Percentiles rank a stretch among this genome's conserved stretches.
phyloP scores from a whole-genome alignment of 2,113 vertebrate genomes.

The Sclerurus mexicanus region DNA sequence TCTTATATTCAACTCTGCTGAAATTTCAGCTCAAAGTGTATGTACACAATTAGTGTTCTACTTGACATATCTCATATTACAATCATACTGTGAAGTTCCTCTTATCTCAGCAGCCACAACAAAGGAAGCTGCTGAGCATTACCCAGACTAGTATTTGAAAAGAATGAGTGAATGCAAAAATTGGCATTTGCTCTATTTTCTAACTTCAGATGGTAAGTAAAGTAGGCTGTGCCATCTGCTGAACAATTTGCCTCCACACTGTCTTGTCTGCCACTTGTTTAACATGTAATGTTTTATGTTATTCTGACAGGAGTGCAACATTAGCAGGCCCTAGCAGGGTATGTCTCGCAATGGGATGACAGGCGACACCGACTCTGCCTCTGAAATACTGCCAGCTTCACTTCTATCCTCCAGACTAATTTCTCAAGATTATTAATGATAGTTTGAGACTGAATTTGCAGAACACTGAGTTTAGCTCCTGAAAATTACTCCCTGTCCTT shows the following conservation, averaged over 20 bases:
- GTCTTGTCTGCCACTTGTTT: slow-evolving; percentile 33
- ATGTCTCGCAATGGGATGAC: slow-evolving; percentile 14
- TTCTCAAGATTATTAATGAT: slow-evolving; percentile 57
- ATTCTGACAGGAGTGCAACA: slow-evolving; percentile 55
- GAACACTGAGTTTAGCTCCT: slow-evolving; percentile 6
- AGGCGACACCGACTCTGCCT: slow-evolving; percentile 6
- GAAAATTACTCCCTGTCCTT: background rate
- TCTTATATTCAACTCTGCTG: background rate
- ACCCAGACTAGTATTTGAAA: background rate
- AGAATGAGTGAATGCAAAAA: background rate
- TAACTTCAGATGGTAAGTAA: slow-evolving; percentile 21
- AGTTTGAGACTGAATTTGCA: slow-evolving; percentile 35
- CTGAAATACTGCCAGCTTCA: slow-evolving; percentile 40
- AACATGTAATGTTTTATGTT: slow-evolving; percentile 16
- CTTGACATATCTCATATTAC: background rate
- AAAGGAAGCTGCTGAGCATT: background rate
- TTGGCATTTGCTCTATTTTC: background rate
- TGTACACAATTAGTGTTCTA: background rate
- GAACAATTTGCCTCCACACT: slow-evolving; percentile 27
- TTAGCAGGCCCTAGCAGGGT: slow-evolving; percentile 35
- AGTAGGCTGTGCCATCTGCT: slow-evolving; percentile 52
- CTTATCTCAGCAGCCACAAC: background rate
- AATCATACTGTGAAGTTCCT: background rate
- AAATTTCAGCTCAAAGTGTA: background rate
- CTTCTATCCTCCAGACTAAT: slow-evolving; percentile 27